phyloP scores from a whole-genome alignment of 2,797 vertebrate species.

The Molossus alvarezi region DNA sequence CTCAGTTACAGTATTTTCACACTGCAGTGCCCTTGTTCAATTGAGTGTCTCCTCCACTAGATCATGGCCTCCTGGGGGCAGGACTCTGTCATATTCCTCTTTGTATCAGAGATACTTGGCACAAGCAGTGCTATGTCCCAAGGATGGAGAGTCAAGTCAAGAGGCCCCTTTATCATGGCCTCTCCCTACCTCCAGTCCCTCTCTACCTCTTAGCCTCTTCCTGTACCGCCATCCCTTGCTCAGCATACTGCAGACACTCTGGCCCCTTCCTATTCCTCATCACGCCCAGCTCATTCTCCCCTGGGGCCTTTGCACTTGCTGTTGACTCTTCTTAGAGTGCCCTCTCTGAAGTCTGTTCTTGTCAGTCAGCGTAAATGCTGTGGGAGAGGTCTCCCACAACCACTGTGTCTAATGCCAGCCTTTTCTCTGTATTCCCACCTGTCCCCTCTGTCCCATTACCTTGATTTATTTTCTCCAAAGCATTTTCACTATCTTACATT shows the following conservation, averaged over 20 bases:
- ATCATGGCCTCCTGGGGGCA: background rate
- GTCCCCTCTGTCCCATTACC: background rate
- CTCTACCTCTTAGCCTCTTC: background rate
- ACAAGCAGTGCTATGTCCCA: background rate
- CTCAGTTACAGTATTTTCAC: background rate
- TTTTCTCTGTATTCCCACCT: background rate
- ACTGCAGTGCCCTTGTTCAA: accelerated
- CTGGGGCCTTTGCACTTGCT: background rate
- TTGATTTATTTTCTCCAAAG: background rate
- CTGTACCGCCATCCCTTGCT: background rate
- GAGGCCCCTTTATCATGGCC: background rate
- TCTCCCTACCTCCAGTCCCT: background rate
- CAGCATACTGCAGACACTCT: no score
- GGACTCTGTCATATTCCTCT: background rate
- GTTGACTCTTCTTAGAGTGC: background rate
- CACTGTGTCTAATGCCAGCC: background rate
- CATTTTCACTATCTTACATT: background rate
- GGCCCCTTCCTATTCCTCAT: background rate
- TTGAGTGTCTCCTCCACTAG: background rate
- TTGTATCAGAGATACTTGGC: background rate
- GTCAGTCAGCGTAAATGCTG: background rate
- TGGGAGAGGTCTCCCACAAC: background rate
- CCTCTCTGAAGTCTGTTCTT: background rate
- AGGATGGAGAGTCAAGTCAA: background rate
- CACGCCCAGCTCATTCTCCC: background rate